Evolutionary conservation across 2,797 vertebrate species (phyloP), one percentile per base, ranked within the genome.

Genomic region (Natrix natrix): DNA sequence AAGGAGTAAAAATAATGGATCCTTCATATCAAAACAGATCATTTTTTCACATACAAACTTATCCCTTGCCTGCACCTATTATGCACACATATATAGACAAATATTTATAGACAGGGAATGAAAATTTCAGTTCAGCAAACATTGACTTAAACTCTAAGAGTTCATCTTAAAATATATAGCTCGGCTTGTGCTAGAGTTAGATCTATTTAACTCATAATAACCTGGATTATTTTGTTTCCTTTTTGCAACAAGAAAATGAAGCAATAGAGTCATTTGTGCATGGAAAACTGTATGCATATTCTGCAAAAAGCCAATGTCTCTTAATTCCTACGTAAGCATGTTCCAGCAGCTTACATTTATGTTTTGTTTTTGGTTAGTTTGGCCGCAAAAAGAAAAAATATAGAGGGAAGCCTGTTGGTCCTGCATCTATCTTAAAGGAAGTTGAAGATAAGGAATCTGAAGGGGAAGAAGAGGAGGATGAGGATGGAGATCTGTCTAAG

Each of bases 371-470:
- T 94, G 0, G 90, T 28, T 95, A 99, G 99, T 99, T 99, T 98
- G 99, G 99, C 12, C 98, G 99, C 94, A 99, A 99, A 97, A 99
- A 99, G 98, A 99, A 99, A 97, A 99, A 99, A 95, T 99, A 98
- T 78, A 98, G 99, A 92, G 99, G 99, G 26, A 99, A 99, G 95
- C 98, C 95, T 0, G 98, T 96, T 95, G 97, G 97, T 66, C 98
- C 98, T 78, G 98, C 98, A 0, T 97, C 98, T 2, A 98, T 98
- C 94, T 95, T 98, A 88, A 97, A 98, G 93, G 98, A 98, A 95
- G 96, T 94, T 43, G 98, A 99, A 96, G 99, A 99, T 95, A 99
- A 99, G 95, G 98, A 98, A 10, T 98, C 98, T 43, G 98, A 98
- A 91, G 98, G 97, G 2, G 98, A 98, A 2, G 98, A 98, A 22